Base-by-base conservation (phyloP, 2,113 vertebrate genomes). In the Phycodurus eques region DNA sequence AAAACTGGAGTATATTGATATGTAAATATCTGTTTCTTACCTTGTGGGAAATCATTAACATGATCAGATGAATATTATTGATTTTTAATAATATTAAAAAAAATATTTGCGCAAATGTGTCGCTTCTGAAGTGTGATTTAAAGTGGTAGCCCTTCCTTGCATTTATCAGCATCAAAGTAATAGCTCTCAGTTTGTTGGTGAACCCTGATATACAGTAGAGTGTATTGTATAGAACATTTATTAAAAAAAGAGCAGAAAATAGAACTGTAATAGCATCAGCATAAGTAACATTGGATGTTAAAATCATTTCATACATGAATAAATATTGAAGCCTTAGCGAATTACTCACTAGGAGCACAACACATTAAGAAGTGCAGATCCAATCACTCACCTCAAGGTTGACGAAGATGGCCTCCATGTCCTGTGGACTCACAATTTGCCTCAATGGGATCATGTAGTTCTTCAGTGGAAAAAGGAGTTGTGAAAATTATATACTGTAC, bases 361-460 rank as follows among this genome's bases (percentile, higher is more conserved):
- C 39, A 70, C 47, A 74, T 73, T 33, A 60, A 74, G 64, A 19
- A n/a, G 43, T 49, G 61, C 39, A 60, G 17, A 66, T 35, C 72
- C 19, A 5, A 2, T 4, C 20, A 75, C 91, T 85, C 84, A 98
- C 97, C 96, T 98, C 97, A 62, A 98, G 87, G 82, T 99, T 99
- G 86, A 98, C 95, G 82, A 99, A 99, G 86, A 99, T 93, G 2
- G 95, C 92, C 35, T 94, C 94, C 95, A 98, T 95, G 67, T 98
- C 97, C 0, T 94, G 93, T 0, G 94, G 92, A 76, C 87, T 94
- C 83, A 99, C 92, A 9, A 98, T 94, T 80, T 93, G 93, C 87
- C 94, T 93, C 88, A 99, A 73, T 0, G 97, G 96, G 66, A 92
- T 94, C 96, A 98, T 95, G 43, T 99, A 98, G 84, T 95, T 98